A percentile compares a stretch with the other conserved stretches of the same genome.
These are phyloP conservation scores for Eucidaris tribuloides DNA, from an alignment of 35 echinoderm and acorn worm genomes.

Conservation along the genomic window DNA sequence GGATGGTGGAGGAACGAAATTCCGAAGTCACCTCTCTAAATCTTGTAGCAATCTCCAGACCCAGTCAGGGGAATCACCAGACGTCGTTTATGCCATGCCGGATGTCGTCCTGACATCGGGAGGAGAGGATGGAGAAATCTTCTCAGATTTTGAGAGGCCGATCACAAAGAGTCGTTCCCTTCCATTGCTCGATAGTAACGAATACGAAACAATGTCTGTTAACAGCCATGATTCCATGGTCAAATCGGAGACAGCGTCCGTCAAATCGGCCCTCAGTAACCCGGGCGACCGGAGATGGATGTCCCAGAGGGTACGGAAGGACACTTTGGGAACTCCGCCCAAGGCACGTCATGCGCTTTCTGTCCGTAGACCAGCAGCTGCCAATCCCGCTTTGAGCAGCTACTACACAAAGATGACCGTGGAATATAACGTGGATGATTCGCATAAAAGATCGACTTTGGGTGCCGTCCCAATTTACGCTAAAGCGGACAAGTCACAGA, in stretches of 20 bases:
- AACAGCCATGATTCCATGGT: neutral
- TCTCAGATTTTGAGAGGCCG: neutral
- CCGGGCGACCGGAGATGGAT: neutral
- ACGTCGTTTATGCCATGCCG: neutral
- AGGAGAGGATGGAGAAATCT: neutral
- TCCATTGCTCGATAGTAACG: neutral
- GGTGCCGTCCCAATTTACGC: neutral
- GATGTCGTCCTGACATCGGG: neutral
- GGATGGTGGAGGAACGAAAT: neutral
- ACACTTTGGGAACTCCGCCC: neutral
- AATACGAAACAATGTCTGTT: neutral
- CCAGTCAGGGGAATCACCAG: neutral
- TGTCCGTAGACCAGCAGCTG: neutral
- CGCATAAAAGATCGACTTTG: neutral
- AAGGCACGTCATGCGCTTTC: neutral
- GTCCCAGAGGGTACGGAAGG: neutral
- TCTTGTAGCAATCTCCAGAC: neutral
- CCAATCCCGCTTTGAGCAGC: neutral
- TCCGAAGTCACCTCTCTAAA: neutral
- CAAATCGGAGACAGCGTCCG: neutral
- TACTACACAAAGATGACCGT: slow-evolving; percentile 10
- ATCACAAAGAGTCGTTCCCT: neutral
- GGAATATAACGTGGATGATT: neutral
- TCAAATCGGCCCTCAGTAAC: neutral
- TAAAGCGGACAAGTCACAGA: neutral